Percentiles rank a stretch among this genome's conserved stretches.
Evolutionary conservation across 1,140 invertebrate genomes (phyloP).

Genomic region (Microvelia longipes): DNA sequence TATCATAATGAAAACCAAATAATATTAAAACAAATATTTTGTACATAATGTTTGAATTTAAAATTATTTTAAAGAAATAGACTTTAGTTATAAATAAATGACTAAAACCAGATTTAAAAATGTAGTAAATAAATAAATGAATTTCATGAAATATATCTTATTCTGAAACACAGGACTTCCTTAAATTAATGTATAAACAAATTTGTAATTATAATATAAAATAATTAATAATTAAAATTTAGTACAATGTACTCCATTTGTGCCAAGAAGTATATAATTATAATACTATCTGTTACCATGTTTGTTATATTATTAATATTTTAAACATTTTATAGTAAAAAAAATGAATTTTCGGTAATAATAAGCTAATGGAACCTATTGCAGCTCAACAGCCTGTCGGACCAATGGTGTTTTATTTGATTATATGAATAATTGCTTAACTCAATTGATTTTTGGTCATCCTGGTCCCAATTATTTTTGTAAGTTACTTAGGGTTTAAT

Average conservation of each 20-base stretch:
- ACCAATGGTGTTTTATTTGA: slow-evolving; percentile 1
- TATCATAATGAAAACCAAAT: too few species aligned
- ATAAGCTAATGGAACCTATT: neutral
- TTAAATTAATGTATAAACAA: slow-evolving; percentile 2
- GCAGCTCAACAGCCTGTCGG: neutral
- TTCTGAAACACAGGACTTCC: slow-evolving; percentile 1
- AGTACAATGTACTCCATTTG: slow-evolving; percentile 2
- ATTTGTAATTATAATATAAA: neutral
- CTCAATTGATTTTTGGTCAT: too few species aligned
- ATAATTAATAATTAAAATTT: neutral
- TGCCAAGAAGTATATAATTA: too few species aligned
- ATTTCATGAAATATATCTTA: neutral
- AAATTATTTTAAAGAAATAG: neutral
- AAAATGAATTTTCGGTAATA: neutral
- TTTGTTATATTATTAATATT: neutral
- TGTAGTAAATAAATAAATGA: too few species aligned
- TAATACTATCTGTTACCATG: slow-evolving; percentile 1
- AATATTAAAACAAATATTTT: neutral
- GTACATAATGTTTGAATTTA: neutral
- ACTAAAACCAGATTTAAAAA: too few species aligned
- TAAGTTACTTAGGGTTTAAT: too few species aligned
- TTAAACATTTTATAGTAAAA: neutral
- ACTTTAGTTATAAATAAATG: neutral
- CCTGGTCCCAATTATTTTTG: neutral
- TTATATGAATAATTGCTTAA: too few species aligned